phyloP scores from a whole-genome alignment of 2,113 vertebrate species.

The Promerops cafer region DNA sequence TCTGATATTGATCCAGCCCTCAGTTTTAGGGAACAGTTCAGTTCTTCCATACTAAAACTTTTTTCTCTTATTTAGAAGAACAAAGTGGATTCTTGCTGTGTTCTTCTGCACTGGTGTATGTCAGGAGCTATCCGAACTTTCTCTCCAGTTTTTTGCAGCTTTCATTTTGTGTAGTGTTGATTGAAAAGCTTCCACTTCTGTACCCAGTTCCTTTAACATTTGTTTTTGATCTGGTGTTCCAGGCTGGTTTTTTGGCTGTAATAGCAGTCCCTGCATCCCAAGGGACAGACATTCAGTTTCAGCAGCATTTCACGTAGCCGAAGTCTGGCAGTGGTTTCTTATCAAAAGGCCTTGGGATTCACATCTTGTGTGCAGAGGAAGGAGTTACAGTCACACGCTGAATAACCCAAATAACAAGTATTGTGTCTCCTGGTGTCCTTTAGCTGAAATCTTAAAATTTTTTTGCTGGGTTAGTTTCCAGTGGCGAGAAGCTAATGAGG shows the following conservation, averaged over 20 bases:
- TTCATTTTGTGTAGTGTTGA: background rate
- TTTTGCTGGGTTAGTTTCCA: background rate
- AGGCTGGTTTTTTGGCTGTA: background rate
- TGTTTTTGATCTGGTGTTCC: background rate
- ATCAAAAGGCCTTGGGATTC: background rate
- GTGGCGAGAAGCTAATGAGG: background rate
- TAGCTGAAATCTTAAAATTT: background rate
- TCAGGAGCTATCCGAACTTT: accelerated
- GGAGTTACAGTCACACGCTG: background rate
- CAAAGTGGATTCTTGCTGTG: background rate
- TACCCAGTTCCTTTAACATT: background rate
- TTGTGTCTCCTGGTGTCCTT: background rate
- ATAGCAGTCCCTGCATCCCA: background rate
- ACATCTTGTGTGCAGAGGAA: accelerated
- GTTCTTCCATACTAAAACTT: background rate
- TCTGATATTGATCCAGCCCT: background rate
- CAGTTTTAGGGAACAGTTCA: background rate
- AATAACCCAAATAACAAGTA: background rate
- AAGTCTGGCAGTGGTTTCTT: background rate
- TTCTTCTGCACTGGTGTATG: background rate
- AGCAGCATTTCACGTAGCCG: background rate
- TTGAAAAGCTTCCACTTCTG: background rate
- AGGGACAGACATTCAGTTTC: background rate
- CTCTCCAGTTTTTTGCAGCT: background rate
- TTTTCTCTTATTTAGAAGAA: background rate